Evolutionary conservation across 2,113 vertebrate genomes (phyloP).

Genomic region (Crocuta crocuta): DNA sequence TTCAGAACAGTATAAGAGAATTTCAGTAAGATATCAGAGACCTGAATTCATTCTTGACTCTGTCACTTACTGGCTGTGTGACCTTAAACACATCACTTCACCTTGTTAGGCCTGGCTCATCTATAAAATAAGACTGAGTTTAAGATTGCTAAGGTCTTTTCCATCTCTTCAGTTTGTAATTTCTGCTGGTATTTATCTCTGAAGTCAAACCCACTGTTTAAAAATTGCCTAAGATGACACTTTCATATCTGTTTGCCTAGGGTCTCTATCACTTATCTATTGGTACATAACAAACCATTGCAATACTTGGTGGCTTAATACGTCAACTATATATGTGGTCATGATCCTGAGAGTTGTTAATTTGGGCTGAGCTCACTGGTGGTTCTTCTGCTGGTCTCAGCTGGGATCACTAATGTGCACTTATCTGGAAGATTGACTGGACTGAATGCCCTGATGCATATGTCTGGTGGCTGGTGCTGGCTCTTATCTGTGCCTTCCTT

Average conservation of each 20-base stretch:
- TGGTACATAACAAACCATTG: not conserved
- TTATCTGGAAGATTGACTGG: not conserved
- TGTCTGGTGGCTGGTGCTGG: not conserved
- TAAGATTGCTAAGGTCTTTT: constrained; percentile 21
- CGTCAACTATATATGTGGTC: not conserved
- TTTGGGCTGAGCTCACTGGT: not conserved
- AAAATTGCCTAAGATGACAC: not conserved
- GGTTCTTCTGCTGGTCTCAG: not conserved
- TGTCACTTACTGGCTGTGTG: not conserved
- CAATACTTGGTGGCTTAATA: not conserved
- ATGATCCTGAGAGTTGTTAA: not conserved
- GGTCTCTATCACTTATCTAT: not conserved
- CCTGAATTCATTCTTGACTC: not conserved
- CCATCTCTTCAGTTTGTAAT: not conserved
- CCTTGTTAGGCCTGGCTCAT: not conserved
- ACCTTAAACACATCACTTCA: not conserved
- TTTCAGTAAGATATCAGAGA: constrained; percentile 5
- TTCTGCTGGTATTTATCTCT: constrained; percentile 19
- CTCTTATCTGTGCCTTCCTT: not conserved
- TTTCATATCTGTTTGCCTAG: constrained; percentile 9
- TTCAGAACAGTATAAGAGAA: not conserved
- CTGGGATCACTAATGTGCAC: not conserved
- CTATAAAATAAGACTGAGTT: constrained; percentile 4
- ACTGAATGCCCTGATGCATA: not conserved
- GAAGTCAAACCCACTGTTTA: constrained; percentile 34